Evolutionary conservation across 2,888 invertebrate species (phyloP), one percentile per base, ranked within the genome.

Genomic region (Apodemia zela): DNA sequence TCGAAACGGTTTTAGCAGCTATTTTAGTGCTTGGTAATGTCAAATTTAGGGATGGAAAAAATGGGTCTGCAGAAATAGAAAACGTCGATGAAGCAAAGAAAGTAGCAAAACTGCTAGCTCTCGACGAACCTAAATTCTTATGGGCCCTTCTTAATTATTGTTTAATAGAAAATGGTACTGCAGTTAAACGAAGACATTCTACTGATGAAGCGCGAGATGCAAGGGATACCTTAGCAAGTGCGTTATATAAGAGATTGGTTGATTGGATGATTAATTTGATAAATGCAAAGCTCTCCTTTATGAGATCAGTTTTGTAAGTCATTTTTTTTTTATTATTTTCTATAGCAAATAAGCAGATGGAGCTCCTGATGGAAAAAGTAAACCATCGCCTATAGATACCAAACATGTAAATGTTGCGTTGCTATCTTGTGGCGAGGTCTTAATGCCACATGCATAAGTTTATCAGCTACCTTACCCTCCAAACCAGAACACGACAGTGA

Each of bases 141-240:
- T 98, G 98, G 96, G 94, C 97, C 0, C 89, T 98, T 69, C 94
- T 96, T 11, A 98, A 98, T 78, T 97, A 97, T 78, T 97, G 97
- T 71, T 92, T 97, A 69, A 94, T 97, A 45, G 94, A 94, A 75
- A 94, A 94, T 73, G 96, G 96, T 33, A 94, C 93, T 73, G 96
- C 95, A 61, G 94, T 94, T 60, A 92, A 92, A 75, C 85, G 93
- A 63, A 92, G 93, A 80, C 96, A 97, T 81, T 95, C 95, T 4
- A 93, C 95, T 15, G 95, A 95, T 66, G 97, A 98, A 82, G 97
- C 98, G 0, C 92, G 95, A 65, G 95, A 96, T 80, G 95, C 97
- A 0, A 93, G 98, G 64, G 97, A 98, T 82, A 96, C 96, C 8
- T 92, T 98, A 67, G 96, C 97, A 6, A 96, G 96, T 76, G 96